phyloP scores from a whole-genome alignment of 2,888 invertebrate genomes.

The Aproaerema taeniolella region DNA sequence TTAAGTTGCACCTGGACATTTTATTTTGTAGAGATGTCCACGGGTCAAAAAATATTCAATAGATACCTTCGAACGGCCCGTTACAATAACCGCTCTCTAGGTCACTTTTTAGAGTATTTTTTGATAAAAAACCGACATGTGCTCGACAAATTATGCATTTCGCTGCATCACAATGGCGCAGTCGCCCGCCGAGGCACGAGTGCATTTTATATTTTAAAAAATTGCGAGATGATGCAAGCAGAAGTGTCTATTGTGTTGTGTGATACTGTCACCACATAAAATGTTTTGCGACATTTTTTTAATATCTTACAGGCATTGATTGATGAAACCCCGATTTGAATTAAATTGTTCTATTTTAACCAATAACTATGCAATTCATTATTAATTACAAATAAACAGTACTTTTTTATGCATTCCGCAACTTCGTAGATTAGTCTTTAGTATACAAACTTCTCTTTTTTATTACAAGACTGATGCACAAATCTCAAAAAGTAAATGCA shows the following conservation, averaged over 20 bases:
- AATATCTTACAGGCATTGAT: neutral
- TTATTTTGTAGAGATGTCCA: slow-evolving; percentile 57
- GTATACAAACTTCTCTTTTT: no score
- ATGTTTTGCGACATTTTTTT: slow-evolving; percentile 15
- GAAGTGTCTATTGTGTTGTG: slow-evolving; percentile 44
- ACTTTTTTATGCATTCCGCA: no score
- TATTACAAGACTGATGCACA: no score
- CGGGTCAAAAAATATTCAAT: slow-evolving; percentile 68
- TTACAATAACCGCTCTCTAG: slow-evolving; percentile 58
- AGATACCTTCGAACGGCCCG: slow-evolving; percentile 59
- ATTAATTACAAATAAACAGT: no score
- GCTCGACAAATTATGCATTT: slow-evolving; percentile 74
- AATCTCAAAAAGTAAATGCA: no score
- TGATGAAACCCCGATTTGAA: neutral
- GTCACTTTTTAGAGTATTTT: slow-evolving; percentile 57
- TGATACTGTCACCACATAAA: slow-evolving; percentile 37
- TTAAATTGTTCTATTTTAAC: no score
- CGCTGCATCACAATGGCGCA: slow-evolving; percentile 63
- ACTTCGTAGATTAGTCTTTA: no score
- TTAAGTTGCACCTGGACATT: slow-evolving; percentile 63
- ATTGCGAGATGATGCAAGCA: slow-evolving; percentile 50
- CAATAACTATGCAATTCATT: no score
- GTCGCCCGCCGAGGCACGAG: slow-evolving; percentile 52
- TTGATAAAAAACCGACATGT: slow-evolving; percentile 61
- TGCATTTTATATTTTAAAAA: slow-evolving; percentile 48